Evolutionary conservation across 2,888 invertebrate genomes (phyloP).

Genomic region (Anthophora plumipes): DNA sequence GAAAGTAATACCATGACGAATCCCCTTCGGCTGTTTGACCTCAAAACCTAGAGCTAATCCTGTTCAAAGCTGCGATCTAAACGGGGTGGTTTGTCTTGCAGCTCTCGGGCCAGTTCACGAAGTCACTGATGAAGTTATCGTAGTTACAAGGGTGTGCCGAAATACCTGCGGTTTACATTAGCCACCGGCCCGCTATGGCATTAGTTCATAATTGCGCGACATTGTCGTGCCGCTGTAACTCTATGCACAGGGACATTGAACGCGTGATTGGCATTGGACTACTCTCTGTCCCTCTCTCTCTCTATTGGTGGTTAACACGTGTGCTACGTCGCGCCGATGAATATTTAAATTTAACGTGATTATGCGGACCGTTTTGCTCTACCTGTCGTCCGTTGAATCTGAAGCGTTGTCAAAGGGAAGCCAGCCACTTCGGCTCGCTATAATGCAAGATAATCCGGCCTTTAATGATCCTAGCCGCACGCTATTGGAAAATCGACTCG

Average conservation of each 20-base stretch:
- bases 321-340: constrained; percentile 40
- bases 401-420: constrained; percentile 57
- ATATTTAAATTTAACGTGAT: constrained; percentile 64
- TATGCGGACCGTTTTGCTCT: constrained; percentile 53
- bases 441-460: constrained; percentile 55
- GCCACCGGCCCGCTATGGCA: constrained; percentile 29
- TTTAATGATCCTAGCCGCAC: constrained; percentile 36
- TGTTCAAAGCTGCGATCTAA: not conserved
- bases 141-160: constrained; percentile 9
- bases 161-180: constrained; percentile 42
- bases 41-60: not conserved
- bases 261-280: constrained; percentile 54
- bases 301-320: constrained; percentile 50
- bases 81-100: constrained; percentile 2
- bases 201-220: constrained; percentile 62
- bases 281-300: not conserved
- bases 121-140: constrained; percentile 20
- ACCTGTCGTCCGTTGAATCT: constrained; percentile 54
- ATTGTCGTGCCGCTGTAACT: constrained; percentile 46
- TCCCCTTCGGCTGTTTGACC: not conserved
- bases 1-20: too few species aligned
- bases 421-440: constrained; percentile 18
- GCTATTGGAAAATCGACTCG: constrained; percentile 20
- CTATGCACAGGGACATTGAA: constrained; percentile 36
- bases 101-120: not conserved